Evolutionary conservation across 2,888 invertebrate species (phyloP).

Genomic region (Tillus elongatus): DNA sequence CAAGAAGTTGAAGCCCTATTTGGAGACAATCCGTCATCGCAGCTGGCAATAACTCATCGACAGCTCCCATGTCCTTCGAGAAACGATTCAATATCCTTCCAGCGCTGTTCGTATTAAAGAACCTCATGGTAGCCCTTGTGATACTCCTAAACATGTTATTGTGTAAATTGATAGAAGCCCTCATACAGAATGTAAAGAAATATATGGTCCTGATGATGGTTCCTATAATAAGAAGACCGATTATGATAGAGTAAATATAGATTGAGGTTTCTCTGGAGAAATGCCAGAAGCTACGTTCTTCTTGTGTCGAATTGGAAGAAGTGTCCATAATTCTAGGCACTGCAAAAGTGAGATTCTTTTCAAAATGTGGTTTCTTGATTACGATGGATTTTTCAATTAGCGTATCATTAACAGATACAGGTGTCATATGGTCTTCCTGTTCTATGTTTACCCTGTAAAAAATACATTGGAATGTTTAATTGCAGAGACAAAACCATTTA

Average conservation of each 20-base stretch:
- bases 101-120: conserved; percentile 59
- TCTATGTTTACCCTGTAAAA: conserved; percentile 28
- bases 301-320: no score
- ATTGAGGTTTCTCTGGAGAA: conserved; percentile 35
- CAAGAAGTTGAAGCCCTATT: conserved; percentile 55
- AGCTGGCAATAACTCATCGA: conserved; percentile 46
- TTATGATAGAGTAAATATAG: conserved; percentile 39
- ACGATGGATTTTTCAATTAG: no score
- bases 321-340: no score
- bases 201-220: conserved; percentile 42
- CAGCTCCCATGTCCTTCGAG: conserved; percentile 57
- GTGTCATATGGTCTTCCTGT: conserved; percentile 17
- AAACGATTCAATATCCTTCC: conserved; percentile 58
- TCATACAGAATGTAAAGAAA: conserved; percentile 49
- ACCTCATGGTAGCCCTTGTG: conserved; percentile 52
- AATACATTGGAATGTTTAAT: neutral
- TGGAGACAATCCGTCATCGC: conserved; percentile 46
- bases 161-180: conserved; percentile 48
- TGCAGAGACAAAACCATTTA: no score
- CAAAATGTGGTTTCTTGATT: neutral
- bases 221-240: conserved; percentile 38
- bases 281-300: conserved; percentile 28
- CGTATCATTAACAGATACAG: neutral
- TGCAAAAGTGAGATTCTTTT: neutral
- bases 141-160: conserved; percentile 45